Base-by-base conservation (phyloP, 1,140 invertebrate genomes). In the Hypothenemus hampei region DNA sequence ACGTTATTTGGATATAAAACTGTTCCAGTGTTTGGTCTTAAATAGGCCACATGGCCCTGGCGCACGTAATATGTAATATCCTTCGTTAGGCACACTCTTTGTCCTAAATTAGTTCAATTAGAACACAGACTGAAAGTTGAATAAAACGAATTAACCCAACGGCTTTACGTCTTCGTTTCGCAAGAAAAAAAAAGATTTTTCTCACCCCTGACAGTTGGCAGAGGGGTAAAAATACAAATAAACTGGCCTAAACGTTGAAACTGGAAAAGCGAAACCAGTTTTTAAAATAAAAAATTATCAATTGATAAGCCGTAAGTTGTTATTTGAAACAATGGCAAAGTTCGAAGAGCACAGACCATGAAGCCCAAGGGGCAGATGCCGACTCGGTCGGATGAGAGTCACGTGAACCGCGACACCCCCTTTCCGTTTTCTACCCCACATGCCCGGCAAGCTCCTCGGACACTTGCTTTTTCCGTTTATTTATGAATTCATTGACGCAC, bases 361-460 rank as follows among this genome's bases (percentile, higher is more conserved):
- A 53, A 53, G 35, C 10, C 24, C 5, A 51, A 45, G 36, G 53
- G 53, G 45, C 53, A 56, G 53, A 56, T 56, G 53, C 45, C 53
- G 53, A 56, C 44, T 47, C 53, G 53, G 33, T 47, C 35, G 43
- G 45, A 40, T 48, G 53, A 43, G 44, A 43, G 43, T 48, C 53
- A n/a, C n/a, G 53, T 44, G 45, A 48, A 56, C 53, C 53, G 43
- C 44, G 36, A 56, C 53, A 56, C 53, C 53, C 53, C 53, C 53
- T 56, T 56, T 56, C 53, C 53, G 53, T 56, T 56, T 31, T 56
- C 23, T 39, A 45, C 23, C 43, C 53, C 44, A 56, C 43, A 56
- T 56, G 44, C 39, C 35, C 41, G n/a, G n/a, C n/a, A n/a, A n/a
- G n/a, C n/a, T n/a, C 37, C 43, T 41, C 29, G 29, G 16, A 35